phyloP scores from a whole-genome alignment of 2,888 invertebrate genomes.

The Plusia festucae region DNA sequence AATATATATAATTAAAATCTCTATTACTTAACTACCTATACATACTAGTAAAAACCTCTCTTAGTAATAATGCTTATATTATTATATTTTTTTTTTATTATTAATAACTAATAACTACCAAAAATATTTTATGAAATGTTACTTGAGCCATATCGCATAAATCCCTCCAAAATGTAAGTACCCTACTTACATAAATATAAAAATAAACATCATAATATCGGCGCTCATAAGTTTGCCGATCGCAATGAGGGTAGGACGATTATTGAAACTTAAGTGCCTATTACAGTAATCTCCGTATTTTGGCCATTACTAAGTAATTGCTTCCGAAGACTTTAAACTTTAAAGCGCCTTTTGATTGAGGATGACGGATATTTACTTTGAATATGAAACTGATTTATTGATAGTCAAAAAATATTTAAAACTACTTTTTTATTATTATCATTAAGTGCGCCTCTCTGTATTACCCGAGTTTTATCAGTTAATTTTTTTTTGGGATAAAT shows the following conservation, averaged over 20 bases:
- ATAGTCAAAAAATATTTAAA: no score
- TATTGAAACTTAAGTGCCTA: slow-evolving; percentile 53
- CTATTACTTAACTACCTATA: no score
- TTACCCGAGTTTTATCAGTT: no score
- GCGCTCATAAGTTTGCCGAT: slow-evolving; percentile 16
- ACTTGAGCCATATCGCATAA: slow-evolving; percentile 11
- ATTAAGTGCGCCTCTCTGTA: no score
- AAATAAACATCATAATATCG: slow-evolving; percentile 16
- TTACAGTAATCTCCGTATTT: slow-evolving; percentile 36
- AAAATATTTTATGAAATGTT: no score
- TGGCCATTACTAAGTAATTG: slow-evolving; percentile 32
- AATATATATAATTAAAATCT: no score
- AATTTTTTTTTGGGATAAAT: no score
- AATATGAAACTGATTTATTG: not conserved
- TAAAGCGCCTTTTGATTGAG: slow-evolving; percentile 21
- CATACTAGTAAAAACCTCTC: no score
- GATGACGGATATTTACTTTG: slow-evolving; percentile 30
- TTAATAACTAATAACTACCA: no score
- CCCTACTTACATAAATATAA: slow-evolving; percentile 23
- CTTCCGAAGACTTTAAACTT: slow-evolving; percentile 6
- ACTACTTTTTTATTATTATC: no score
- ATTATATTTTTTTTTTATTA: no score
- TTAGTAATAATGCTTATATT: no score
- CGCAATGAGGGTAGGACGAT: slow-evolving; percentile 16
- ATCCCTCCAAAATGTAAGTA: not conserved